A percentile compares a stretch with the other conserved stretches of the same genome.
phyloP scores from a whole-genome alignment of 2,113 vertebrate species.

The Syrmaticus mikado region DNA sequence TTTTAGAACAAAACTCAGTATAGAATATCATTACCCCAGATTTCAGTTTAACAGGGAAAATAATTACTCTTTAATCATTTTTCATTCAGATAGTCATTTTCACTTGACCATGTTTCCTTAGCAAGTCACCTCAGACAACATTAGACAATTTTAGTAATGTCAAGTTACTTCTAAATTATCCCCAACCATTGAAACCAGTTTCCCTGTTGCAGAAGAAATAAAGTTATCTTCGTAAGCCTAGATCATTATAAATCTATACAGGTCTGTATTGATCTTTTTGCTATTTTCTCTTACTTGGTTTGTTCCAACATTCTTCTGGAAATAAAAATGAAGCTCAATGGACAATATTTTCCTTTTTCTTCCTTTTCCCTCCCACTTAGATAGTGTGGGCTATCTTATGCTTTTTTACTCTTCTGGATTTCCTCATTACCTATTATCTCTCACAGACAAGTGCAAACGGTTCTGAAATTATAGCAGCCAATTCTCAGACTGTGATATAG shows the following conservation, averaged over 20 bases:
- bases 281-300: neutral
- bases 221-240: neutral
- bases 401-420: neutral
- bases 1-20: accelerated
- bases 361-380: neutral
- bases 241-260: neutral
- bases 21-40: neutral
- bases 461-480: neutral
- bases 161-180: neutral
- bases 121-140: neutral
- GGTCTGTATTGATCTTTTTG: neutral
- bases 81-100: neutral
- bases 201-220: neutral
- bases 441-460: neutral
- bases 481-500: neutral
- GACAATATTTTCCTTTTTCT: neutral
- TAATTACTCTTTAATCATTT: neutral
- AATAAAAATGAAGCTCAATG: neutral
- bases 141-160: neutral
- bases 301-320: neutral
- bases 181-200: neutral
- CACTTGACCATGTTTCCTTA: neutral
- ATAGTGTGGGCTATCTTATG: neutral
- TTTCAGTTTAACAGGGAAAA: neutral
- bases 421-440: neutral